phyloP scores from a whole-genome alignment of 2,888 invertebrate genomes.

The Calliphora vomitoria region DNA sequence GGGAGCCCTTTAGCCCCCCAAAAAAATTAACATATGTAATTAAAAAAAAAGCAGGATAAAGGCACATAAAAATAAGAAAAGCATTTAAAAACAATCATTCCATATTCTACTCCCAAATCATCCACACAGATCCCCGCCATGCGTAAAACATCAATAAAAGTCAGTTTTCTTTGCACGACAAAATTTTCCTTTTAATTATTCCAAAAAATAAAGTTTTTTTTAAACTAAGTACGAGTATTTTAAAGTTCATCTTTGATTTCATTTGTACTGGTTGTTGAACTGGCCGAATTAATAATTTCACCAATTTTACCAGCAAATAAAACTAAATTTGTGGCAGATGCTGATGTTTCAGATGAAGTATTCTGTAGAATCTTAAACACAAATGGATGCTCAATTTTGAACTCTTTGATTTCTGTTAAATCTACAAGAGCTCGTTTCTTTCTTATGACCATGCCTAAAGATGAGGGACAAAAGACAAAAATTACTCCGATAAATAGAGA shows the following conservation, averaged over 20 bases:
- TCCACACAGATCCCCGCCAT: too few species aligned
- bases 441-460: conserved; percentile 85
- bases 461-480: conserved; percentile 56
- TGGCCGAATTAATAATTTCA: conserved; percentile 1
- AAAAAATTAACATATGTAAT: too few species aligned
- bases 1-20: too few species aligned
- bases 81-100: too few species aligned
- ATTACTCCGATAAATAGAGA: background rate
- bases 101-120: too few species aligned
- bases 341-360: conserved; percentile 34
- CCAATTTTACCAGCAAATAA: conserved; percentile 77
- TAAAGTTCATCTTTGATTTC: conserved; percentile 67
- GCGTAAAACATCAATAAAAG: background rate
- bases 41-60: too few species aligned
- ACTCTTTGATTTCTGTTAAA: conserved; percentile 74
- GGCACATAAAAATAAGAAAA: too few species aligned
- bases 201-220: background rate
- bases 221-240: conserved; percentile 17
- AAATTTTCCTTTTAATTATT: background rate
- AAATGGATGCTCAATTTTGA: conserved; percentile 81
- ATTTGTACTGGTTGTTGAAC: conserved; percentile 29
- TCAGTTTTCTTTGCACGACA: background rate
- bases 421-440: conserved; percentile 76
- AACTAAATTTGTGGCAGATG: conserved; percentile 58
- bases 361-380: conserved; percentile 76